Percentiles rank a stretch among this genome's conserved stretches.
These are phyloP conservation scores for Sebastes oblongus DNA, from an alignment of 2,797 vertebrate species.

Conservation along the genomic window DNA sequence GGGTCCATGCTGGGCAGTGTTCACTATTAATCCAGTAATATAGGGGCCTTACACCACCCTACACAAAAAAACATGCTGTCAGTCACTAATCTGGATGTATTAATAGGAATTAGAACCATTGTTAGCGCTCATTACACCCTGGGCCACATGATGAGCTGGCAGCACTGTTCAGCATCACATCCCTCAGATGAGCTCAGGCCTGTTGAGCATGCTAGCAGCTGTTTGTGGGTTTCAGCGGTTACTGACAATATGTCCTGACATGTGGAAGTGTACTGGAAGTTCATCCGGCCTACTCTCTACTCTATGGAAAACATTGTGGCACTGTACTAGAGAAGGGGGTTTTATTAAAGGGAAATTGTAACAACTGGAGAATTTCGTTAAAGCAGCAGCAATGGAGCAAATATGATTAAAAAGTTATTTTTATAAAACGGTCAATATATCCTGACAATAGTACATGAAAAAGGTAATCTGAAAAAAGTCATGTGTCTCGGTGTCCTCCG, in stretches of 20 bases:
- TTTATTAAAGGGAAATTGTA: slow-evolving; percentile 19
- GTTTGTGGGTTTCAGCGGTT: slow-evolving; percentile 60
- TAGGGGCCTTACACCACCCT: slow-evolving; percentile 7
- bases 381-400: too few relatives aligned
- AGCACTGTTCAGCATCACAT: slow-evolving; percentile 34
- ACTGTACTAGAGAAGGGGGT: neutral
- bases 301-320: slow-evolving; percentile 20
- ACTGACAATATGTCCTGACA: slow-evolving; percentile 60
- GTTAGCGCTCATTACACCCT: slow-evolving; percentile 29
- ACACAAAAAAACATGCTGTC: slow-evolving; percentile 34
- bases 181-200: slow-evolving; percentile 72
- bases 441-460: too few relatives aligned
- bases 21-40: too few relatives aligned
- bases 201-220: slow-evolving; percentile 70
- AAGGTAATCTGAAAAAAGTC: too few relatives aligned
- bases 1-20: too few relatives aligned
- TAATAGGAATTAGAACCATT: slow-evolving; percentile 22
- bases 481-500: too few relatives aligned
- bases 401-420: too few relatives aligned
- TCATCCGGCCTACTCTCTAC: slow-evolving; percentile 17
- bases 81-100: slow-evolving; percentile 65
- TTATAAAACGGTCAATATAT: too few relatives aligned
- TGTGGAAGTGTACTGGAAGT: slow-evolving; percentile 36
- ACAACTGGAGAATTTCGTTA: slow-evolving; percentile 12
- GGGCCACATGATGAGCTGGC: slow-evolving; percentile 42